Evolutionary conservation across 2,797 vertebrate species (phyloP).

Genomic region (Melanotaenia parkinsoni): DNA sequence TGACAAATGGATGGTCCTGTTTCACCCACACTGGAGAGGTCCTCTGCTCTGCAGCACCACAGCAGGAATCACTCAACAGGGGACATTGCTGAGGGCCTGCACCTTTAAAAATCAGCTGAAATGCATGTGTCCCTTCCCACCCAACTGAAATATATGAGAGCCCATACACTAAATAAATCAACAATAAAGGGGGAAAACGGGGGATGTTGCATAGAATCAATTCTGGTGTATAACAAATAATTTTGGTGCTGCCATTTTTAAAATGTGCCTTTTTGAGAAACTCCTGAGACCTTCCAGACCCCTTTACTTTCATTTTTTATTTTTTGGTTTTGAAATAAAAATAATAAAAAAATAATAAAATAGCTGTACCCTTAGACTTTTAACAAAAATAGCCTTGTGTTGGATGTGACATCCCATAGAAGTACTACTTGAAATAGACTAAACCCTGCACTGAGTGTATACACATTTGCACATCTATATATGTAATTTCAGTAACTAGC

Average conservation of each 20-base stretch:
- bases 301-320: constrained; percentile 16
- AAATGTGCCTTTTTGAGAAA: constrained; percentile 61
- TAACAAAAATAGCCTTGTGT: constrained; percentile 73
- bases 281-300: constrained; percentile 77
- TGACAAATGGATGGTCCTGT: constrained; percentile 48
- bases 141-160: constrained; percentile 44
- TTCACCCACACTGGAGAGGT: constrained; percentile 37
- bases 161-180: constrained; percentile 19
- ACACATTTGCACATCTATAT: constrained; percentile 72
- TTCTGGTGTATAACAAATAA: constrained; percentile 71
- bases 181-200: constrained; percentile 16
- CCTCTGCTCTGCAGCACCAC: constrained; percentile 51
- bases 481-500: constrained; percentile 62
- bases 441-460: constrained; percentile 78
- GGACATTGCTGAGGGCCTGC: constrained; percentile 36
- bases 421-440: constrained; percentile 73
- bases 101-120: constrained; percentile 31
- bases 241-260: constrained; percentile 67
- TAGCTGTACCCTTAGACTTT: constrained; percentile 70
- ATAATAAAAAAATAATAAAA: constrained; percentile 29
- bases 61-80: constrained; percentile 37
- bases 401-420: constrained; percentile 73
- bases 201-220: constrained; percentile 83
- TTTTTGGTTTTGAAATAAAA: constrained; percentile 72
- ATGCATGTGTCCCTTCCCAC: constrained; percentile 41